phyloP scores from a whole-genome alignment of 2,888 invertebrate species.

The Tipula confusa region DNA sequence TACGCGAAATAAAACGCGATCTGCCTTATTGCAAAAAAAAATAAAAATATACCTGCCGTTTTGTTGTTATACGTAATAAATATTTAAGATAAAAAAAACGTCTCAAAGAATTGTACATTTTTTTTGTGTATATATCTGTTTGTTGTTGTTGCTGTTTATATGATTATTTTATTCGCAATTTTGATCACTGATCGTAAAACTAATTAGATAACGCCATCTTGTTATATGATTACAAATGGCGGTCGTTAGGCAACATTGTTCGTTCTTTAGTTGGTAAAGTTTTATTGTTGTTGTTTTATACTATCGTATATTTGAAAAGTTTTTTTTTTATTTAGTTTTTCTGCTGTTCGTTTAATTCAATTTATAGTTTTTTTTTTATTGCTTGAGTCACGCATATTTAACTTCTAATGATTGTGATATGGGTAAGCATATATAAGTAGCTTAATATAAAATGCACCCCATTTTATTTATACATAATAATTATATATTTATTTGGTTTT shows the following conservation, averaged over 20 bases:
- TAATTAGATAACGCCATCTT: conserved; percentile 32
- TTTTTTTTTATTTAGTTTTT: too few relatives aligned
- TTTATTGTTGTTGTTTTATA: not conserved
- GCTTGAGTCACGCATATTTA: not conserved
- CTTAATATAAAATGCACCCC: not conserved
- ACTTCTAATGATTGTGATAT: not conserved
- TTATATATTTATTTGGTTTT: not conserved
- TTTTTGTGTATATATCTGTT: not conserved
- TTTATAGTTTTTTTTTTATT: not conserved
- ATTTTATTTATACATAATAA: not conserved
- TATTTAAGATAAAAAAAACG: not conserved
- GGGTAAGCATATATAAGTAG: not conserved
- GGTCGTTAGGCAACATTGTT: not conserved
- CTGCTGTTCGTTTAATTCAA: not conserved
- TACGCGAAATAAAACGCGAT: not conserved
- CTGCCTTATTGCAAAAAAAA: not conserved
- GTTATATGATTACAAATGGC: conserved; percentile 29
- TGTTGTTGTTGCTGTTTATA: not conserved
- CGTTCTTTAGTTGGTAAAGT: not conserved
- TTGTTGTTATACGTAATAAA: not conserved
- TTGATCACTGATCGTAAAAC: conserved; percentile 27
- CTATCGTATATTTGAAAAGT: not conserved
- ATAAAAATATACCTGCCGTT: not conserved
- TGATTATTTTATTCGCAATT: not conserved
- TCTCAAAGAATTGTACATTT: not conserved